A percentile compares a stretch with the other conserved stretches of the same genome.
Evolutionary conservation across 2,888 invertebrate species (phyloP).

Genomic region (Morpho achilles): DNA sequence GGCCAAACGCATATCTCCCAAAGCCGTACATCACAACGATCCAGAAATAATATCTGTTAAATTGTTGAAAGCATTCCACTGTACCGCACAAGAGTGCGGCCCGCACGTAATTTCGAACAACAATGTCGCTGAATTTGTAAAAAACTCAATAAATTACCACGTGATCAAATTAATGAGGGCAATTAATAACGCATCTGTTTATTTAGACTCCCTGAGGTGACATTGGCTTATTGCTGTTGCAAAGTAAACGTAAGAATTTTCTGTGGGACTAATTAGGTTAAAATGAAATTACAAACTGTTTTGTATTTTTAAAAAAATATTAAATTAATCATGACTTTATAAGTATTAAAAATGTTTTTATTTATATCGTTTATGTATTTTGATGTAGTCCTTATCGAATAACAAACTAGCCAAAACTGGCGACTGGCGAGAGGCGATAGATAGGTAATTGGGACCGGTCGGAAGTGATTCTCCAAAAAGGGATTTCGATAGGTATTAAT

Average conservation of each 20-base stretch:
- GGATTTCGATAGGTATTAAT: too few species aligned
- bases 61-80: constrained; percentile 55
- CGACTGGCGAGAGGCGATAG: too few species aligned
- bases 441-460: too few species aligned
- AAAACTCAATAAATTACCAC: constrained; percentile 50
- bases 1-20: constrained; percentile 55
- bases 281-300: not conserved
- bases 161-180: constrained; percentile 51
- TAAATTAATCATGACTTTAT: too few species aligned
- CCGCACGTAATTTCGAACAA: constrained; percentile 37
- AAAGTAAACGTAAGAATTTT: not conserved
- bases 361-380: too few species aligned
- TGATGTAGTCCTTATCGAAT: too few species aligned
- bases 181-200: constrained; percentile 54
- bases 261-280: constrained; percentile 10
- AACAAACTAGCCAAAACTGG: too few species aligned
- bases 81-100: constrained; percentile 45
- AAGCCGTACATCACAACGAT: constrained; percentile 53
- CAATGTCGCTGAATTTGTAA: constrained; percentile 53
- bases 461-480: too few species aligned
- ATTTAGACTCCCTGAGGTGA: constrained; percentile 64
- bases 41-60: constrained; percentile 49
- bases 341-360: too few species aligned
- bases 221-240: constrained; percentile 21
- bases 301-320: not conserved